These are phyloP conservation scores for Lipotes vexillifer DNA, from an alignment of 2,113 vertebrate species.

Conservation along the genomic window DNA sequence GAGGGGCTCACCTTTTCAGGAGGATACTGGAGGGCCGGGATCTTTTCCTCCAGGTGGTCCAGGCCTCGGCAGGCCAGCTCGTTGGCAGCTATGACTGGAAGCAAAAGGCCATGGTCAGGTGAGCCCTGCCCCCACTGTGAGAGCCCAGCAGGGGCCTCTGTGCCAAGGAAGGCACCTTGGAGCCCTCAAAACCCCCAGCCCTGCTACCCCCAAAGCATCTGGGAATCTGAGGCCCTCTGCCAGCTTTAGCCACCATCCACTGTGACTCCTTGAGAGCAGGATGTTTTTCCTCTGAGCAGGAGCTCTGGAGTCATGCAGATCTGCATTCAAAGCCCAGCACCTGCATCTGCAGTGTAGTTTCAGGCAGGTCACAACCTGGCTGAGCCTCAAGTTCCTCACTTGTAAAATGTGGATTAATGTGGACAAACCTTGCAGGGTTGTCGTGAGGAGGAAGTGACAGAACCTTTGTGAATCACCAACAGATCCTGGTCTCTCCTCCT, in stretches of 20 bases:
- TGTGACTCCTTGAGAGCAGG: background rate
- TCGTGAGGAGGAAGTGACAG: background rate
- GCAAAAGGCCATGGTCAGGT: background rate
- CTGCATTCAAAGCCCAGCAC: rapidly evolving
- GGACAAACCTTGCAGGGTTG: background rate
- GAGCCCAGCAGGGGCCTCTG: background rate
- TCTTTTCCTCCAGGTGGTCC: conserved; percentile 85
- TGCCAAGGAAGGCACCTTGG: background rate
- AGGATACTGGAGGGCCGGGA: conserved; percentile 84
- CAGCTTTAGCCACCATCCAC: background rate
- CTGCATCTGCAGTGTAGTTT: background rate
- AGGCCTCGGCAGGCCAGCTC: conserved; percentile 83
- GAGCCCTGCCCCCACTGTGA: background rate
- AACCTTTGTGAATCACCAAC: background rate
- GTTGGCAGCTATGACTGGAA: conserved; percentile 82
- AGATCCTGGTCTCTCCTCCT: background rate
- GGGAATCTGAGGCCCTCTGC: background rate
- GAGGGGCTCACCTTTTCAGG: conserved; percentile 80
- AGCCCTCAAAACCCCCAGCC: background rate
- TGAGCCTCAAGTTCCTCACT: background rate
- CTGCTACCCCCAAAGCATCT: background rate
- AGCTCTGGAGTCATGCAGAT: background rate
- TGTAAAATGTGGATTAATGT: background rate
- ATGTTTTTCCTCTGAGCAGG: background rate
- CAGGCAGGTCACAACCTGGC: background rate